Percentiles rank a stretch among this genome's conserved stretches.
These are phyloP conservation scores for Drosophila azteca DNA, from an alignment of 1,140 invertebrate species.

Conservation along the genomic window DNA sequence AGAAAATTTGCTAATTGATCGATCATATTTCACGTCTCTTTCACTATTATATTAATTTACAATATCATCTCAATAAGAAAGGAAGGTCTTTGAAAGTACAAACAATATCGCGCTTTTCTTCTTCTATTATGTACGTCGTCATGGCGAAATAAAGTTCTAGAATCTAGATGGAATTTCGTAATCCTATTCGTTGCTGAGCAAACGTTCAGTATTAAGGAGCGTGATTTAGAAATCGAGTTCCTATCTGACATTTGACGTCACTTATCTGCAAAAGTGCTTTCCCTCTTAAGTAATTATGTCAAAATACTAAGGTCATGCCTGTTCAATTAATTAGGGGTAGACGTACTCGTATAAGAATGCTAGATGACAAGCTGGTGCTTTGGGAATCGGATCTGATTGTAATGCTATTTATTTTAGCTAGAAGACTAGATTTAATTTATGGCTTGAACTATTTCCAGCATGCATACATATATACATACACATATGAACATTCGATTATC, in stretches of 20 bases:
- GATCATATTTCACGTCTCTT: background rate
- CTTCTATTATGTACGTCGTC: constrained; percentile 1
- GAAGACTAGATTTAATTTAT: no score
- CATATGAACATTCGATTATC: no score
- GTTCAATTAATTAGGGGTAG: no score
- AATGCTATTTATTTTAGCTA: no score
- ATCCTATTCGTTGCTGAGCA: constrained; percentile 6
- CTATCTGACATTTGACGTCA: constrained; percentile 30
- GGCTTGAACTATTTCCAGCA: background rate
- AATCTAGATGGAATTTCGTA: constrained; percentile 32
- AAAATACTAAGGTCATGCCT: background rate
- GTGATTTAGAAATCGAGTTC: constrained; percentile 25
- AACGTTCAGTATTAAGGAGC: constrained; percentile 34
- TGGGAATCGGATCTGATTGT: no score
- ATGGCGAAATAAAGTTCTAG: constrained; percentile 21
- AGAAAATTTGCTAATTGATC: constrained; percentile 2
- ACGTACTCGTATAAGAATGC: background rate
- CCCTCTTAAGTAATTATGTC: constrained; percentile 2
- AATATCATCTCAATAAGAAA: constrained; percentile 1
- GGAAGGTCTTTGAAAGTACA: constrained; percentile 12
- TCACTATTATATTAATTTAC: constrained; percentile 13
- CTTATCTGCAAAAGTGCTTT: constrained; percentile 27
- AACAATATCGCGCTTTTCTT: background rate
- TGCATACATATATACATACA: no score
- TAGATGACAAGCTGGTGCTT: no score